Evolutionary conservation across 2,113 vertebrate species (phyloP).

Genomic region (Uropsilus gracilis): DNA sequence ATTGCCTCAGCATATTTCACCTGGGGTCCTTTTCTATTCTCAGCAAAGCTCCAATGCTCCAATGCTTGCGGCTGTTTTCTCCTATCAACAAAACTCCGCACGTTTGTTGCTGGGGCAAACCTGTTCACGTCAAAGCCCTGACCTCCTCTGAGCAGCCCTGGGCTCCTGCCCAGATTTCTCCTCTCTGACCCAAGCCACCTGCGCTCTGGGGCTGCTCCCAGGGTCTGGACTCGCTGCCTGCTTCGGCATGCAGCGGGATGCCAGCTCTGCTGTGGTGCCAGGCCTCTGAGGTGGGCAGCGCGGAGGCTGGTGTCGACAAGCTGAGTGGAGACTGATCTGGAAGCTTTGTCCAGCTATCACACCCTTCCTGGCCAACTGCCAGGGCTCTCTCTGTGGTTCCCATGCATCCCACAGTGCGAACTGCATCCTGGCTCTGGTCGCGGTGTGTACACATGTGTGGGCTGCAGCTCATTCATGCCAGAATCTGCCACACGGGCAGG

Average conservation of each 20-base stretch:
- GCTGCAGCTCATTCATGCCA: constrained; percentile 71
- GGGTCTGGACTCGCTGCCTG: background rate
- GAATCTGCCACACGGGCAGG: constrained; percentile 76
- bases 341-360: constrained; percentile 5
- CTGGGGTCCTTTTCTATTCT: background rate
- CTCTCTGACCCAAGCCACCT: background rate
- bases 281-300: background rate
- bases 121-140: background rate
- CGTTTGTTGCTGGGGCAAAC: background rate
- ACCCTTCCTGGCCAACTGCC: constrained; percentile 45
- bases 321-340: background rate
- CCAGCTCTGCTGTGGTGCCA: background rate
- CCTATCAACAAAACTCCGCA: background rate
- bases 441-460: constrained; percentile 52
- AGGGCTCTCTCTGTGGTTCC: constrained; percentile 38
- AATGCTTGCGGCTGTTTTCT: background rate
- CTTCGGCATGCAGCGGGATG: background rate
- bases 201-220: background rate
- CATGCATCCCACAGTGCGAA: constrained; percentile 39
- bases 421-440: constrained; percentile 61
- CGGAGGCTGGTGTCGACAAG: background rate
- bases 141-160: background rate
- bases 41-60: background rate
- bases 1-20: background rate
- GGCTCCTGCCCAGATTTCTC: background rate